These are phyloP conservation scores for Suncus etruscus DNA, from an alignment of 2,113 vertebrate genomes.

Conservation along the genomic window DNA sequence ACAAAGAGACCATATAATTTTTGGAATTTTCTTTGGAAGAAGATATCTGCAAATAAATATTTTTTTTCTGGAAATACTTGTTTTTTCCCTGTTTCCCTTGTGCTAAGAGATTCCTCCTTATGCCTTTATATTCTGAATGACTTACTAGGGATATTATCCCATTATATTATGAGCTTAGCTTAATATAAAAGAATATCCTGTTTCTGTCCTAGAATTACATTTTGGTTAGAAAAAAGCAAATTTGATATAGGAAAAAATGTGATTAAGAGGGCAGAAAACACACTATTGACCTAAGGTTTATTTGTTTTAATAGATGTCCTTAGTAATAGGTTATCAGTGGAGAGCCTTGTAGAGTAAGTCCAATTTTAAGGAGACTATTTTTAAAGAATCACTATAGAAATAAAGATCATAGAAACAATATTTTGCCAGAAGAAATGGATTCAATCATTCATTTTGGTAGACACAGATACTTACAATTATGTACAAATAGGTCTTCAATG, in stretches of 20 bases:
- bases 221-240: conserved; percentile 59
- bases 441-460: not conserved
- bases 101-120: not conserved
- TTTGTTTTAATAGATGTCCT: conserved; percentile 58
- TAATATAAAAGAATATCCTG: conserved; percentile 27
- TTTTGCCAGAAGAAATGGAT: conserved; percentile 10
- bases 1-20: not conserved
- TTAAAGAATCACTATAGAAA: not conserved
- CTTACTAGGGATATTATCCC: conserved; percentile 39
- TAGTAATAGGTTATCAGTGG: conserved; percentile 54
- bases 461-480: not conserved
- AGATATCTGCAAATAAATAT: conserved; percentile 28
- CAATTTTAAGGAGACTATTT: conserved; percentile 46
- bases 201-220: conserved; percentile 30
- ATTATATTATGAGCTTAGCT: conserved; percentile 35
- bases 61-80: conserved; percentile 43
- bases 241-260: conserved; percentile 38
- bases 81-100: not conserved
- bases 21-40: conserved; percentile 13
- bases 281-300: conserved; percentile 57
- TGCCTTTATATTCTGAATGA: conserved; percentile 4
- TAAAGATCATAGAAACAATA: conserved; percentile 22
- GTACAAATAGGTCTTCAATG: not conserved
- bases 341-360: not conserved
- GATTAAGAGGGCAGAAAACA: not conserved